Evolutionary conservation across 2,797 vertebrate species (phyloP).

Genomic region (Triplophysa bombifrons): DNA sequence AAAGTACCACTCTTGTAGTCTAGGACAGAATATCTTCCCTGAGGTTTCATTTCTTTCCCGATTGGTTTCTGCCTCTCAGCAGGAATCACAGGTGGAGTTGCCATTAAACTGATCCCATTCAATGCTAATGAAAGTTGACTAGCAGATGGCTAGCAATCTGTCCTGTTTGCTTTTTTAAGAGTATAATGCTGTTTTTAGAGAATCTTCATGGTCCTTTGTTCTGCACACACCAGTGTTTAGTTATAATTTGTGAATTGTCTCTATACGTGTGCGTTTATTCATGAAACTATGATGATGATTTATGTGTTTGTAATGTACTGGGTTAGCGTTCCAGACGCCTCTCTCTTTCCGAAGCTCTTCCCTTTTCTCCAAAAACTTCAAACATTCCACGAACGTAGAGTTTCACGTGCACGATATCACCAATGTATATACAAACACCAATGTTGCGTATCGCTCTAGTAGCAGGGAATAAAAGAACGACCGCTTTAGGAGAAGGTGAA

Average conservation of each 20-base stretch:
- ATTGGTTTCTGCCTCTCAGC: background rate
- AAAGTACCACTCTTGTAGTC: constrained; percentile 11
- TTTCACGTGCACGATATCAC: background rate
- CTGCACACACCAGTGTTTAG: background rate
- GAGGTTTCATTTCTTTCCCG: background rate
- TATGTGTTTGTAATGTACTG: background rate
- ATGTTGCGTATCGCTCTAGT: background rate
- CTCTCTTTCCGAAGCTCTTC: constrained; percentile 18
- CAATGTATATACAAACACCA: too few relatives aligned
- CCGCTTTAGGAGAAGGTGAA: background rate
- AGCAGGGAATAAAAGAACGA: background rate
- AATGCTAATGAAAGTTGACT: background rate
- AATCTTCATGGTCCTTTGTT: background rate
- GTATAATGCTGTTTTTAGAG: background rate
- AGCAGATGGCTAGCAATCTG: constrained; percentile 1
- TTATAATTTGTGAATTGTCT: background rate
- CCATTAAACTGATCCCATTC: background rate
- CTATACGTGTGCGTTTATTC: background rate
- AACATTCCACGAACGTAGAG: constrained; percentile 26
- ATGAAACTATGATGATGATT: background rate
- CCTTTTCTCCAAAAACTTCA: constrained; percentile 24
- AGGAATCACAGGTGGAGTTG: background rate
- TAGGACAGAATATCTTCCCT: background rate
- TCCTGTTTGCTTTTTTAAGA: background rate
- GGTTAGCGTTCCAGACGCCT: constrained; percentile 18